Percentiles rank a stretch among this genome's conserved stretches.
phyloP scores from a whole-genome alignment of 1,140 invertebrate species.

The Coptotermes formosanus region DNA sequence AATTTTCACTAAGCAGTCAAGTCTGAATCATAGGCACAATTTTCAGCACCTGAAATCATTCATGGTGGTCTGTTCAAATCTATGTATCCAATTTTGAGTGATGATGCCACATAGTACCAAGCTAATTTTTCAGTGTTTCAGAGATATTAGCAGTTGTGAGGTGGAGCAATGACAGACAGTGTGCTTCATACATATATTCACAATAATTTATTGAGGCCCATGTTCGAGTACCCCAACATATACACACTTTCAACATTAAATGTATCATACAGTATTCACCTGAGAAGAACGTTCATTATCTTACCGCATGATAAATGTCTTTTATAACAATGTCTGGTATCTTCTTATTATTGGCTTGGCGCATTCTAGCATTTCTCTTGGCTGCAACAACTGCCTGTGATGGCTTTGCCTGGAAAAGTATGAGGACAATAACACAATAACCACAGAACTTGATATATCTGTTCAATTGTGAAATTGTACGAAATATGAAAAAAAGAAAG shows the following conservation, averaged over 20 bases:
- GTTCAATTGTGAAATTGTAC: no score
- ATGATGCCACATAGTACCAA: not conserved
- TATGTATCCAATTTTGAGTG: not conserved
- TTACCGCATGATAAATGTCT: slow-evolving; percentile 60
- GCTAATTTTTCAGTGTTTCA: not conserved
- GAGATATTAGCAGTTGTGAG: not conserved
- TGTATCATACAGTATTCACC: no score
- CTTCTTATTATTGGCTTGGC: slow-evolving; percentile 50
- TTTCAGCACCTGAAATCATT: no score
- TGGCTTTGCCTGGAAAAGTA: slow-evolving; percentile 40
- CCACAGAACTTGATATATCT: no score
- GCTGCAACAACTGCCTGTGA: slow-evolving; percentile 55
- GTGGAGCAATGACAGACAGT: not conserved
- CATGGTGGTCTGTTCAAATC: no score
- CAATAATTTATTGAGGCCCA: not conserved
- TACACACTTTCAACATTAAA: not conserved
- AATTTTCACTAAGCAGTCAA: no score
- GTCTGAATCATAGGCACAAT: no score
- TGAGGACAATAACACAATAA: no score
- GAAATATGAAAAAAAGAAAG: no score
- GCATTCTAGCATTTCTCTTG: slow-evolving; percentile 56
- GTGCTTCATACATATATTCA: not conserved
- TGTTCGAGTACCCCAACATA: not conserved
- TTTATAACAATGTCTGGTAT: slow-evolving; percentile 47
- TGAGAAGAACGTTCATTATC: not conserved